phyloP scores from a whole-genome alignment of 1,140 invertebrate genomes.

The Coenobita brevimanus region DNA sequence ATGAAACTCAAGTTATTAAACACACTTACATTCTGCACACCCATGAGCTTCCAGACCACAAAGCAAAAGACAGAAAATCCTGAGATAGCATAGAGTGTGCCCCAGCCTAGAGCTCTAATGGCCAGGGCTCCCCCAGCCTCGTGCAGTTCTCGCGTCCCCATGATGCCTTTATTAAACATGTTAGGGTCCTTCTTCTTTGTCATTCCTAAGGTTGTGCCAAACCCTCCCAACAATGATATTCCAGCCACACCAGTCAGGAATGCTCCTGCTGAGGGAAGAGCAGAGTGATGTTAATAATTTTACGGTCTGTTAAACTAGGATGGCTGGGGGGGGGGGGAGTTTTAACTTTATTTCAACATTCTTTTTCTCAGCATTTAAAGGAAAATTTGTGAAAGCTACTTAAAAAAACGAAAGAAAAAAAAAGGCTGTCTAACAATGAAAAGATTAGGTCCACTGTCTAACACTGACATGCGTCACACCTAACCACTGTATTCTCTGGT shows the following conservation, averaged over 20 bases:
- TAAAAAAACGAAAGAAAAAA: too few species aligned
- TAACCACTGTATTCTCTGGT: too few species aligned
- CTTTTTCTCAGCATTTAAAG: too few species aligned
- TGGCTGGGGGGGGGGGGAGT: too few species aligned
- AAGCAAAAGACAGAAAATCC: constrained; percentile 88
- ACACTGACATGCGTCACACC: too few species aligned
- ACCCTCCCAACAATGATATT: constrained; percentile 86
- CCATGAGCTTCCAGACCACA: constrained; percentile 90
- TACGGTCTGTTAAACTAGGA: too few species aligned
- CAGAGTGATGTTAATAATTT: too few species aligned
- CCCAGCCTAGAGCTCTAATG: constrained; percentile 87
- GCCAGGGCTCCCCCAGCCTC: constrained; percentile 87
- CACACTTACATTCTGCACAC: constrained; percentile 82
- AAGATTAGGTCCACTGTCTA: too few species aligned
- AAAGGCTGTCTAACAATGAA: too few species aligned
- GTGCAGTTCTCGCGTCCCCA: constrained; percentile 78
- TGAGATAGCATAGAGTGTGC: constrained; percentile 87
- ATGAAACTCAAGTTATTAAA: too few species aligned
- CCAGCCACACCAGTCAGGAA: constrained; percentile 86
- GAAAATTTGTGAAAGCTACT: too few species aligned
- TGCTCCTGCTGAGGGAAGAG: constrained; percentile 78
- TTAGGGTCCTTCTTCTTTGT: constrained; percentile 87
- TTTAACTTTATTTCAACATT: too few species aligned
- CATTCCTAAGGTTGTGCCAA: constrained; percentile 83
- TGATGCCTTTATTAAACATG: constrained; percentile 85